Percentiles rank a stretch among this genome's conserved stretches.
Evolutionary conservation across 2,113 vertebrate genomes (phyloP).

Genomic region (Aphelocoma coerulescens): DNA sequence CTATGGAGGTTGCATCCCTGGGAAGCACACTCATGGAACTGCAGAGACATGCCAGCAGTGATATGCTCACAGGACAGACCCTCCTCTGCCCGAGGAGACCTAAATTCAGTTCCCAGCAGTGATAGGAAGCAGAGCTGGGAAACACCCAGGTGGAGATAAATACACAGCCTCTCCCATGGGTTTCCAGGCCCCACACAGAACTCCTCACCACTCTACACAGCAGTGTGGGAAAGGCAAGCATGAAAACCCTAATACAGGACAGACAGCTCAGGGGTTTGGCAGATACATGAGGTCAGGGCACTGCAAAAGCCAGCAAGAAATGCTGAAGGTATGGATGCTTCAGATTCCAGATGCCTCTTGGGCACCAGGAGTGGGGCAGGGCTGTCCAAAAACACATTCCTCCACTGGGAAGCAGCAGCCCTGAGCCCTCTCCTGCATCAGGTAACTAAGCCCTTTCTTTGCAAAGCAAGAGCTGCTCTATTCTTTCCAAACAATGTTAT

Average conservation of each 20-base stretch:
- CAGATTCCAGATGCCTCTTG: conserved; percentile 29
- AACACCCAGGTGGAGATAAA: neutral
- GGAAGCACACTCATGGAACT: neutral
- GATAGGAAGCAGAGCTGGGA: neutral
- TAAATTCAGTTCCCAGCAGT: neutral
- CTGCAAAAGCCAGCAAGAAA: neutral
- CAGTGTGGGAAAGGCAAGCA: neutral
- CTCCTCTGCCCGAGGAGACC: neutral
- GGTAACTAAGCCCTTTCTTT: conserved; percentile 7
- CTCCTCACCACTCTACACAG: rapidly evolving
- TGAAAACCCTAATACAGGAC: neutral
- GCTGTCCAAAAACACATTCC: conserved; percentile 37
- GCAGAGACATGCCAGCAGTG: neutral
- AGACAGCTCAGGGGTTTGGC: neutral
- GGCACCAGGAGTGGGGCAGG: neutral
- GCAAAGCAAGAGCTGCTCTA: conserved; percentile 10
- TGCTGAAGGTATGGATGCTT: conserved; percentile 15
- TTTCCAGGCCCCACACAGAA: neutral
- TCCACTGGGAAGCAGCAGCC: neutral
- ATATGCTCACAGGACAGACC: neutral
- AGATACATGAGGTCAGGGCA: neutral
- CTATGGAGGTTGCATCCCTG: neutral
- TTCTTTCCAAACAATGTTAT: conserved; percentile 59
- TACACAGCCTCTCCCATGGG: neutral
- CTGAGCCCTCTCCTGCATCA: neutral